A percentile compares a stretch with the other conserved stretches of the same genome.
Conservation (phyloP, 2,888 invertebrate species). For the Neoaliturus tenellus region DNA sequence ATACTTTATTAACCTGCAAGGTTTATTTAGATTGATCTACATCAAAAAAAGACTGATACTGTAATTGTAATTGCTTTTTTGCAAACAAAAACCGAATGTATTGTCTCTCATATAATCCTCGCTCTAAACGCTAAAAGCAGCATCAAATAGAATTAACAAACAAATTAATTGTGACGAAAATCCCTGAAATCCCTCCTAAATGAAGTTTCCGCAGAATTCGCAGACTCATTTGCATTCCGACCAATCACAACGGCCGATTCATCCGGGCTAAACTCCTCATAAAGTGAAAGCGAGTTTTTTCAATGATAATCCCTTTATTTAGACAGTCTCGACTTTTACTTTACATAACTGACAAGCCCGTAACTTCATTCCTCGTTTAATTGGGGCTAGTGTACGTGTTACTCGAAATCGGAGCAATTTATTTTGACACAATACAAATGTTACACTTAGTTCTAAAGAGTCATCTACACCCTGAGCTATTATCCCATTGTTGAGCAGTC, state of each 20-base stretch:
- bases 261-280: constrained; percentile 5
- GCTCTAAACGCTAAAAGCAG: neutral
- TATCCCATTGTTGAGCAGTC: too few relatives aligned
- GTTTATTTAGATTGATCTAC: too few relatives aligned
- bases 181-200: constrained; percentile 2
- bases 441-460: too few relatives aligned
- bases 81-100: neutral
- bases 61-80: neutral
- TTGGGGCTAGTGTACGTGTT: neutral
- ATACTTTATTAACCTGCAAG: too few relatives aligned
- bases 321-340: neutral
- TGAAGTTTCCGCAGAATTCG: neutral
- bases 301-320: neutral
- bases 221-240: neutral
- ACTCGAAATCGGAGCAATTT: too few relatives aligned
- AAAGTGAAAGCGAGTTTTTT: constrained; percentile 25
- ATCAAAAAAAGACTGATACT: too few relatives aligned
- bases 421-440: too few relatives aligned
- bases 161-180: constrained; percentile 1
- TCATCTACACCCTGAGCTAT: too few relatives aligned
- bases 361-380: neutral
- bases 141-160: neutral
- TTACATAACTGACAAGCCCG: neutral
- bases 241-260: neutral
- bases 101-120: neutral